Conservation (phyloP, 2,113 vertebrate genomes). For the Arothron firmamentum region DNA sequence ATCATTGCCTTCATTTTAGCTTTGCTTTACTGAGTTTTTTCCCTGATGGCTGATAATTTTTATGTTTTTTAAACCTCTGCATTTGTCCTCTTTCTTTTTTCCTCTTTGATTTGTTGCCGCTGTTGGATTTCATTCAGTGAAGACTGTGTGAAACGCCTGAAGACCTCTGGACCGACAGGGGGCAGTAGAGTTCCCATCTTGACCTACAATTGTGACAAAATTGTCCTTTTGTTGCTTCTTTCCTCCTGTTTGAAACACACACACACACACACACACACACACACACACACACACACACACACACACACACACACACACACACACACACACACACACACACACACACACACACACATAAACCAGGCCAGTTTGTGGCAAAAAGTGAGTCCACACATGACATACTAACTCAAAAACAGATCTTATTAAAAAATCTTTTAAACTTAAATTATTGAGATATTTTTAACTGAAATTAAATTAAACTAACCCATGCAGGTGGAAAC, state of each 20-base stretch:
- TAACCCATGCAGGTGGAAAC: too few relatives aligned
- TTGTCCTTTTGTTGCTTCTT: slow-evolving; percentile 60
- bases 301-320: slow-evolving; percentile 20
- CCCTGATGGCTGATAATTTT: background rate
- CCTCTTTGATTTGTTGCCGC: slow-evolving; percentile 26
- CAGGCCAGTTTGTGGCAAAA: slow-evolving; percentile 5
- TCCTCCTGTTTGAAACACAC: slow-evolving; percentile 69
- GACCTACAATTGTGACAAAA: slow-evolving; percentile 11
- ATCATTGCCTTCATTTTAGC: background rate
- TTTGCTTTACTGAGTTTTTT: background rate
- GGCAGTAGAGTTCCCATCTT: slow-evolving; percentile 53
- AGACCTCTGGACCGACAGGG: slow-evolving; percentile 53
- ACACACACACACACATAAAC: slow-evolving; percentile 8
- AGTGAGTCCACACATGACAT: slow-evolving; percentile 19
- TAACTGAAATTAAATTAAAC: too few relatives aligned
- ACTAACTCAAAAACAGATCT: too few relatives aligned
- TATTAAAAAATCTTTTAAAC: too few relatives aligned
- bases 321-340: slow-evolving; percentile 7
- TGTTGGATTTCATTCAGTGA: slow-evolving; percentile 48
- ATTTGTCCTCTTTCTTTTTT: slow-evolving; percentile 35
- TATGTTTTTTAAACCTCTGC: slow-evolving; percentile 33
- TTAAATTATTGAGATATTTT: too few relatives aligned
- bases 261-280: too few relatives aligned
- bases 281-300: slow-evolving; percentile 17
- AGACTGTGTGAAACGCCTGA: slow-evolving; percentile 40